Conservation (phyloP, 1,140 invertebrate species). For the Patella vulgata region DNA sequence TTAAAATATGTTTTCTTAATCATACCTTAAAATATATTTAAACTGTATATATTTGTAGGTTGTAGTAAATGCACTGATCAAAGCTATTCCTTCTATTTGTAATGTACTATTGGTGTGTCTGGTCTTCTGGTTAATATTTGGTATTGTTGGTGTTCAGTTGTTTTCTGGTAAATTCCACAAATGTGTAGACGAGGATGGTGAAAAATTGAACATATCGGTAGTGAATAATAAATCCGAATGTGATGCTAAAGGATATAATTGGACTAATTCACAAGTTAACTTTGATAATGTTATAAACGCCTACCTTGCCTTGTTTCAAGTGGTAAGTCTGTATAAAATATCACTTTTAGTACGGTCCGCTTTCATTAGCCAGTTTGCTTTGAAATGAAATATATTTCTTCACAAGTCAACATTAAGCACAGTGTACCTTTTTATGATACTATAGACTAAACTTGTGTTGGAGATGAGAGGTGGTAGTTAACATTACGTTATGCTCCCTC, state of each 20-base stretch:
- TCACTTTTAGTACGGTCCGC: too few species aligned
- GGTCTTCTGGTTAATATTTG: constrained; percentile 93
- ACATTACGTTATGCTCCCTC: too few species aligned
- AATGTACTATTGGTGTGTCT: constrained; percentile 91
- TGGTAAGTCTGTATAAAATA: constrained; percentile 71
- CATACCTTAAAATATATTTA: too few species aligned
- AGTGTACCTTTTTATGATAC: too few species aligned
- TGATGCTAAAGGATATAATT: constrained; percentile 80
- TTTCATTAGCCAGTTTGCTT: too few species aligned
- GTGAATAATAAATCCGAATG: constrained; percentile 51
- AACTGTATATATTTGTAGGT: constrained; percentile 80
- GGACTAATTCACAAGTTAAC: constrained; percentile 97
- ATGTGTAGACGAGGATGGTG: constrained; percentile 80
- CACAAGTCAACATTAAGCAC: too few species aligned
- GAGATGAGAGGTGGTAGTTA: too few species aligned
- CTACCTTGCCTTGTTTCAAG: constrained; percentile 97
- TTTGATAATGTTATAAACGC: constrained; percentile 98
- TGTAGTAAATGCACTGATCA: constrained; percentile 92
- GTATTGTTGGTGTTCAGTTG: constrained; percentile 91
- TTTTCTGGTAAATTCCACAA: constrained; percentile 92
- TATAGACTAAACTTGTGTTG: too few species aligned
- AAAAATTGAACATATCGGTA: constrained; percentile 28
- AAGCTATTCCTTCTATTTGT: constrained; percentile 95
- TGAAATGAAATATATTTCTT: too few species aligned
- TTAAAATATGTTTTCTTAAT: too few species aligned